A percentile compares a stretch with the other conserved stretches of the same genome.
Conservation (phyloP, 2,888 invertebrate genomes). For the Oscheius sp. region DNA sequence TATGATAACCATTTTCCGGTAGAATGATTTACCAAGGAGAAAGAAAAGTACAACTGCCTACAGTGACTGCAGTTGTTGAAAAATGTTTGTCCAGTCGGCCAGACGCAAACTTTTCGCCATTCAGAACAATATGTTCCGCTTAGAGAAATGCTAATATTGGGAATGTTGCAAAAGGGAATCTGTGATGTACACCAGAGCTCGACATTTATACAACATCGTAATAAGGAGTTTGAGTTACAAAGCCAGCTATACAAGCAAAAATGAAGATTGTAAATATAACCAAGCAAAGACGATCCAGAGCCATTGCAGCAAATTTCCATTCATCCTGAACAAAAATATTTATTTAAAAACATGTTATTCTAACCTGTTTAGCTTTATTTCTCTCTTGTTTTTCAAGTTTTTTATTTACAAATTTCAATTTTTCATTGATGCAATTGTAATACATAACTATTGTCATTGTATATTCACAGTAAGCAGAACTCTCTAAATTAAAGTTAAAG, state of each 20-base stretch:
- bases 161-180: too few relatives aligned
- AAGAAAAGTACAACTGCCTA: too few relatives aligned
- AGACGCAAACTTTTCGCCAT: too few relatives aligned
- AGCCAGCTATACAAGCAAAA: constrained; percentile 40
- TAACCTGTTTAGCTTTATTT: constrained; percentile 32
- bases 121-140: too few relatives aligned
- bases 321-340: constrained; percentile 40
- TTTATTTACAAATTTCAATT: constrained; percentile 39
- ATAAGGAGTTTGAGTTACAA: constrained; percentile 49
- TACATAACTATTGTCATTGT: constrained; percentile 47
- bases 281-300: constrained; percentile 53
- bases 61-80: too few relatives aligned
- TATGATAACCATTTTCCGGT: too few relatives aligned
- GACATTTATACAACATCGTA: constrained; percentile 33
- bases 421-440: constrained; percentile 53
- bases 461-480: constrained; percentile 42
- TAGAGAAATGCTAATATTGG: too few relatives aligned
- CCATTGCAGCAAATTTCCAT: constrained; percentile 60
- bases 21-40: too few relatives aligned
- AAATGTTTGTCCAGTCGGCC: too few relatives aligned
- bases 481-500: constrained; percentile 32
- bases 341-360: too few relatives aligned
- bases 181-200: too few relatives aligned
- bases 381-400: constrained; percentile 38
- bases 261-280: constrained; percentile 49